Evolutionary conservation across 1,140 invertebrate genomes (phyloP), one percentile per base, ranked within the genome.

Genomic region (Bactericera cockerelli): DNA sequence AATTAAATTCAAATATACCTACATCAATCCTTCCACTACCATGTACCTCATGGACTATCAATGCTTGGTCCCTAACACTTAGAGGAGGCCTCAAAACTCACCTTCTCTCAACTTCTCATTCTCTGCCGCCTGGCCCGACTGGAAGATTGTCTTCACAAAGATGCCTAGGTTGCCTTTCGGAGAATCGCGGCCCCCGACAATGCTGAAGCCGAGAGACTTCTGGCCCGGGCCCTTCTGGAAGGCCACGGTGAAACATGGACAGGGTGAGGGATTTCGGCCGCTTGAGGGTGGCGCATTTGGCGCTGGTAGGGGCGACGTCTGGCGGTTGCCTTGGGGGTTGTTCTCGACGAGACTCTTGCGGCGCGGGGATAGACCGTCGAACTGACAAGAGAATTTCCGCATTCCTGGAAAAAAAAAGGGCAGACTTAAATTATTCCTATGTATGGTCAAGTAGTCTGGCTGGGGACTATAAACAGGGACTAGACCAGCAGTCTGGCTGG

Each of bases 91-190:
- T n/a, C n/a, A n/a, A n/a, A 31, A 31, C 28, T 68, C 69, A 85
- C 88, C 87, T 76, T 89, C 89, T 74, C 80, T 81, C 59, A 94
- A 75, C 71, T 79, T 79, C 42, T 87, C 88, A 73, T 84, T 83
- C 68, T 91, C 86, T 39, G 88, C 82, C 58, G 90, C 89, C 70
- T 93, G 85, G 19, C 91, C 90, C 67, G 82, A 79, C 11, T 87
- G 82, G 70, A 93, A 81, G 60, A 94, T 89, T 57, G 88, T 89
- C 71, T 93, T 90, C 25, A 94, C 87, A 71, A 90, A 93, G 66
- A 94, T 93, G 28, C 83, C 75, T 69, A 93, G 83, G 63, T 81
- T 83, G 60, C 90, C 90, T 72, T 86, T 83, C 0, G 90, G 86
- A 21, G 89, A 91, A 70, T 95, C 90, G 57, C 79, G 77, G 28